phyloP scores from a whole-genome alignment of 2,797 vertebrate species.

The Lithobates sylvaticus region DNA sequence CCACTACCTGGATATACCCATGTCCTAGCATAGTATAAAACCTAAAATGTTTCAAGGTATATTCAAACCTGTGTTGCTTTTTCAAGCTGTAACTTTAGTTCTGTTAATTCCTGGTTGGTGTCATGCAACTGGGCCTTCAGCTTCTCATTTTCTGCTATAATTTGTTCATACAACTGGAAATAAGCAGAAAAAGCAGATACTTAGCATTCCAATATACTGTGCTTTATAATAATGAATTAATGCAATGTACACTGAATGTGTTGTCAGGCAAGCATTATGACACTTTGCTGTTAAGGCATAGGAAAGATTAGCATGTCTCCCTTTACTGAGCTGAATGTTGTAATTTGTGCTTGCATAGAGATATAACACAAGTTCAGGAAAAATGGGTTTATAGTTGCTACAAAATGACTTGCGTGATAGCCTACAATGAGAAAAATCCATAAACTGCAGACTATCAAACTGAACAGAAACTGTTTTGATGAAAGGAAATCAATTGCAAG shows the following conservation, averaged over 20 bases:
- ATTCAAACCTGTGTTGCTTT: constrained; percentile 94
- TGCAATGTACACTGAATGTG: no score
- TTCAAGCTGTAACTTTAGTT: constrained; percentile 96
- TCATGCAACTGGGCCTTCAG: constrained; percentile 96
- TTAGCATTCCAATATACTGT: no score
- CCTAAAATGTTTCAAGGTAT: not conserved
- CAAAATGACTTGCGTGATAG: no score
- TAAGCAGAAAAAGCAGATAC: not conserved
- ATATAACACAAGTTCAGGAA: no score
- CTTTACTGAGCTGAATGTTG: no score
- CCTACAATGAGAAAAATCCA: no score
- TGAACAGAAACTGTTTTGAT: not conserved
- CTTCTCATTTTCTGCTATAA: constrained; percentile 96
- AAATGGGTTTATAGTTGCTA: no score
- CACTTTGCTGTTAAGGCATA: no score
- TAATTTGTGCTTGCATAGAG: no score
- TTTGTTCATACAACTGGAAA: constrained; percentile 95
- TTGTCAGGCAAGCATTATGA: no score
- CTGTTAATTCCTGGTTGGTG: constrained; percentile 92
- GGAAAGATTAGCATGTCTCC: no score
- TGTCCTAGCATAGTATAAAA: not conserved
- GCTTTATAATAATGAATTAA: no score
- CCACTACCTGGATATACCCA: not conserved
- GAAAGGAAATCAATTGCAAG: not conserved
- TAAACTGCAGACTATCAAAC: not conserved